These are phyloP conservation scores for Drosophila helvetica DNA, from an alignment of 2,888 invertebrate species.

Conservation along the genomic window DNA sequence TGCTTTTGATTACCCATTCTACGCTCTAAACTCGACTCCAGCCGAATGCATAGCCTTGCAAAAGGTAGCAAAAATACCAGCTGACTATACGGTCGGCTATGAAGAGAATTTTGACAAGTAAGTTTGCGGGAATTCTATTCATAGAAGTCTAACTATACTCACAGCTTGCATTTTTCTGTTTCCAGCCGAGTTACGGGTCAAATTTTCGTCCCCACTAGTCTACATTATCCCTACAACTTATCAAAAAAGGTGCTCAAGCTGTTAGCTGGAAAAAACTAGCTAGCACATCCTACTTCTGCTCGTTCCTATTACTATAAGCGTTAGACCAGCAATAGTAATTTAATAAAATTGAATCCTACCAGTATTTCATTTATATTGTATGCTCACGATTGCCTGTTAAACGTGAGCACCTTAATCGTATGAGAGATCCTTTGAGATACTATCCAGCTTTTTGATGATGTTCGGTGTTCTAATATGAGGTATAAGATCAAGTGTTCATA, in stretches of 20 bases:
- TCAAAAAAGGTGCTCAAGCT: conserved; percentile 67
- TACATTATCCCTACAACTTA: conserved; percentile 82
- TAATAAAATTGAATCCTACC: too few relatives aligned
- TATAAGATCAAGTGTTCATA: too few relatives aligned
- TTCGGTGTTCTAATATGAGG: too few relatives aligned
- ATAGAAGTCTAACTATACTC: not conserved
- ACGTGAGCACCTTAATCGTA: too few relatives aligned
- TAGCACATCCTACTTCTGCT: not conserved
- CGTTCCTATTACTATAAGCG: not conserved
- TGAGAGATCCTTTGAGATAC: too few relatives aligned
- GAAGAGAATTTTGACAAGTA: conserved; percentile 74
- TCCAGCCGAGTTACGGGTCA: conserved; percentile 77
- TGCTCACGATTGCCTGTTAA: too few relatives aligned
- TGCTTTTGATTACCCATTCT: conserved; percentile 82
- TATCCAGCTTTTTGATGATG: too few relatives aligned
- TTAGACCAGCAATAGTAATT: too few relatives aligned
- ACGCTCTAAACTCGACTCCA: conserved; percentile 72
- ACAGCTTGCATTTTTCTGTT: conserved; percentile 19
- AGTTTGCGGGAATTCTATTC: not conserved
- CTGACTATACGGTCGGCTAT: conserved; percentile 81
- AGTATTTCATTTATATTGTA: too few relatives aligned
- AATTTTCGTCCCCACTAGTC: conserved; percentile 80
- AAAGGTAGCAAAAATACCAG: conserved; percentile 69
- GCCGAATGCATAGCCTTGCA: conserved; percentile 65
- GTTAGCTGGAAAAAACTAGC: conserved; percentile 4